Evolutionary conservation across 2,888 invertebrate genomes (phyloP), one percentile per base, ranked within the genome.

Genomic region (Leptinotarsa haldemani): DNA sequence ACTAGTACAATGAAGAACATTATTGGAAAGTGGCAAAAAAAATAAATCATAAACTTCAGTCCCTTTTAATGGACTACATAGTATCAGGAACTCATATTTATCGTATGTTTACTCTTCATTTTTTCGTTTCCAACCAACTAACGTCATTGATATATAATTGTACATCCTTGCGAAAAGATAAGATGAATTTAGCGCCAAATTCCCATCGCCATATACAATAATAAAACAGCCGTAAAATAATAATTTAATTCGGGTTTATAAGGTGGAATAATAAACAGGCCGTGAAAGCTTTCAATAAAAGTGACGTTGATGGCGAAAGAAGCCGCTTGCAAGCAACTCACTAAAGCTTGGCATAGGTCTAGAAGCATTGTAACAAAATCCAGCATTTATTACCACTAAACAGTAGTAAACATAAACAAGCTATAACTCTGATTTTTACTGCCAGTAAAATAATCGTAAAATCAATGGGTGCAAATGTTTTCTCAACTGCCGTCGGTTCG

Each of bases 331-430:
- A 80, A 80, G 77, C 81, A 86, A 85, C 83, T 80, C 81, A 81
- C 81, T 80, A 79, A 78, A 80, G 80, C 83, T 87, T 87, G 85
- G 84, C 83, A 83, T 87, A 87, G 86, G 86, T 86, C 85, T 83
- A 80, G 82, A 79, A 79, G 83, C 80, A 83, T 82, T 83, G 82
- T 82, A 82, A 81, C 82, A 76, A 80, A 81, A 82, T 81, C 86
- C 86, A 84, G 85, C 87, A 83, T 87, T 87, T 87, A 87, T 86
- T 85, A 84, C 86, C 83, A 84, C 85, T 84, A 86, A 87, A 86
- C 87, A 86, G 86, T 85, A 86, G 86, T 87, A 86, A 87, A 87
- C 85, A 87, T 88, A 88, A 88, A 88, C 88, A 87, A 85, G 87
- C 86, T 83, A 86, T 88, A 87, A 88, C 85, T 87, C 85, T 82